Percentiles rank a stretch among this genome's conserved stretches.
Evolutionary conservation across 2,888 invertebrate species (phyloP).

Genomic region (Ceratothoa steindachneri): DNA sequence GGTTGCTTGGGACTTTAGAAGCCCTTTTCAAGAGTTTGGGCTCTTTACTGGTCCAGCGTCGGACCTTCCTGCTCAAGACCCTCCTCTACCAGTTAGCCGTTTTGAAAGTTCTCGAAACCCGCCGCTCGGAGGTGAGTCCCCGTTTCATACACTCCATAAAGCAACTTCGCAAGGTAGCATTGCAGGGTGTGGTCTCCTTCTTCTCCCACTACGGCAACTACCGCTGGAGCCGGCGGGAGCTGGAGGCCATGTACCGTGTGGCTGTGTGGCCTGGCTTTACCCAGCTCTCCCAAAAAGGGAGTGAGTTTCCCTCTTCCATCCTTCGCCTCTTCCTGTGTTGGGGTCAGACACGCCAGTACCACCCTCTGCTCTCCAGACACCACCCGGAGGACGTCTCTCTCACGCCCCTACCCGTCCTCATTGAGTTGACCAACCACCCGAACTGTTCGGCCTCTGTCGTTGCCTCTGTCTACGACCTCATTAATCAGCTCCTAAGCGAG

Average conservation of each 20-base stretch:
- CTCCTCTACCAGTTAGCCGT: constrained; percentile 66
- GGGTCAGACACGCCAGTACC: constrained; percentile 71
- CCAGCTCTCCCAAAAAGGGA: constrained; percentile 72
- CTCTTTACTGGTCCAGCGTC: constrained; percentile 65
- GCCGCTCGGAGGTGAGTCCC: constrained; percentile 57
- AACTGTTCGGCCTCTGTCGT: constrained; percentile 66
- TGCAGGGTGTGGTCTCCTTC: constrained; percentile 64
- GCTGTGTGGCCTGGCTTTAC: constrained; percentile 75
- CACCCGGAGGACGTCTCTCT: constrained; percentile 54
- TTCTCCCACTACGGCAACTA: constrained; percentile 76
- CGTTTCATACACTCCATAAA: constrained; percentile 64
- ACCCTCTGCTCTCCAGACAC: constrained; percentile 64
- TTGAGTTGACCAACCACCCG: constrained; percentile 66
- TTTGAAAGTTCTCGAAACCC: constrained; percentile 62
- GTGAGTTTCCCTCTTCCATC: constrained; percentile 75
- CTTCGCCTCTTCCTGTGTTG: constrained; percentile 74
- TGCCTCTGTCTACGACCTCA: constrained; percentile 66
- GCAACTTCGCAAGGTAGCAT: constrained; percentile 62
- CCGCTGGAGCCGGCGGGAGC: constrained; percentile 65
- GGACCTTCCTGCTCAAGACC: constrained; percentile 68
- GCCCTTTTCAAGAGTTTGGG: constrained; percentile 75
- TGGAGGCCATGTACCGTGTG: constrained; percentile 70
- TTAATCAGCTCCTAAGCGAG: constrained; percentile 61
- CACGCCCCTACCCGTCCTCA: constrained; percentile 65
- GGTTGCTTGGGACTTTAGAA: constrained; percentile 68